A percentile compares a stretch with the other conserved stretches of the same genome.
Evolutionary conservation across 2,888 invertebrate species (phyloP).

Genomic region (Hyles lineata): DNA sequence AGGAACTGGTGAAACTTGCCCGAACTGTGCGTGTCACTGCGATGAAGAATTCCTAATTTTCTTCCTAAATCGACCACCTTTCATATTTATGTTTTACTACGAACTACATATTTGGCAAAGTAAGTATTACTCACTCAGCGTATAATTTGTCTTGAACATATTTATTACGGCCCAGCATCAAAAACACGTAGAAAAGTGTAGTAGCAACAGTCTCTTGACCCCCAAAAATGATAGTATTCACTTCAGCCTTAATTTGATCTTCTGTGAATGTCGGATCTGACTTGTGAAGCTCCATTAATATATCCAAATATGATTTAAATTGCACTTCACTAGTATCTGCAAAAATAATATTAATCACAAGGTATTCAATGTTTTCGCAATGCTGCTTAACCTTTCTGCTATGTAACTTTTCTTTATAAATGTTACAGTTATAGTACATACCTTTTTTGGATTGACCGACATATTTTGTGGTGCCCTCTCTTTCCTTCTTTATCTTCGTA

Average conservation of each 20-base stretch:
- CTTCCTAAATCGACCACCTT: no score
- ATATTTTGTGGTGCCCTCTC: constrained; percentile 41
- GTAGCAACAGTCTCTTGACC: constrained; percentile 82
- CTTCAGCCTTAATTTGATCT: constrained; percentile 81
- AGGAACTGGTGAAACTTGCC: no score
- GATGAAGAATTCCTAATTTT: no score
- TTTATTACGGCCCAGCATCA: constrained; percentile 69
- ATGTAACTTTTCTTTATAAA: not conserved
- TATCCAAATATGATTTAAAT: constrained; percentile 80
- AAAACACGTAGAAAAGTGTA: constrained; percentile 62
- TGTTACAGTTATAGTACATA: not conserved
- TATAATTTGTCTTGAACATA: constrained; percentile 68
- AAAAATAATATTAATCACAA: not conserved
- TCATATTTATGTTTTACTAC: no score
- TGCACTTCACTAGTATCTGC: constrained; percentile 43
- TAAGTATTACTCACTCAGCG: constrained; percentile 61
- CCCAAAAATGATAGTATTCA: constrained; percentile 84
- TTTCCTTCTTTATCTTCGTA: constrained; percentile 49
- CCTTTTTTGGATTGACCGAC: constrained; percentile 18
- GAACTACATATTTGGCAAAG: not conserved
- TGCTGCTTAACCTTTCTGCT: no score
- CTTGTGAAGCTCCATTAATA: constrained; percentile 77
- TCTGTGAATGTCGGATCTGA: constrained; percentile 71
- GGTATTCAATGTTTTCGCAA: not conserved
- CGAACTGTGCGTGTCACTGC: no score